A percentile compares a stretch with the other conserved stretches of the same genome.
Evolutionary conservation across 2,797 vertebrate species (phyloP).

Genomic region (Siniperca undulata): DNA sequence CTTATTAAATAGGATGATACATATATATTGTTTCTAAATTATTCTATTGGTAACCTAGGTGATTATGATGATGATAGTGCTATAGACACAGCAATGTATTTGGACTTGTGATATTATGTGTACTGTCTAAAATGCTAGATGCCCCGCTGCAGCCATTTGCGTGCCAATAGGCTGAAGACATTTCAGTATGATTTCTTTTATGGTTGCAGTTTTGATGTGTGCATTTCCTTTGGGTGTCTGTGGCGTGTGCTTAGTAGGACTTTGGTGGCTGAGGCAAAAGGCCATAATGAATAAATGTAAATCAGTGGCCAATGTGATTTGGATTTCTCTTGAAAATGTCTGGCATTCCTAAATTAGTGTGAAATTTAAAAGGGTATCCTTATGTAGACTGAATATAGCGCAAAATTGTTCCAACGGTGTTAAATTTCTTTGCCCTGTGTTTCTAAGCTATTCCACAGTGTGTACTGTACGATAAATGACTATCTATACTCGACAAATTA

Average conservation of each 20-base stretch:
- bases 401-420: constrained; percentile 83
- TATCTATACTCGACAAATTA: constrained; percentile 88
- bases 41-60: constrained; percentile 78
- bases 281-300: constrained; percentile 78
- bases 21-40: constrained; percentile 82
- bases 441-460: constrained; percentile 83
- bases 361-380: constrained; percentile 74
- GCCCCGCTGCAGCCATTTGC: constrained; percentile 81
- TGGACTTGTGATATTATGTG: constrained; percentile 84
- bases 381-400: constrained; percentile 83
- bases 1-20: constrained; percentile 83
- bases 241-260: constrained; percentile 85
- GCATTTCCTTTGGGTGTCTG: constrained; percentile 84
- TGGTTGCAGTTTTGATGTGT: constrained; percentile 80
- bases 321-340: constrained; percentile 77
- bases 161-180: constrained; percentile 84
- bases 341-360: constrained; percentile 78
- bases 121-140: constrained; percentile 82
- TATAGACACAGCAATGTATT: constrained; percentile 86
- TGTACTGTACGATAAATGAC: constrained; percentile 87
- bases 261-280: constrained; percentile 76
- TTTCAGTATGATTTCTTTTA: constrained; percentile 78
- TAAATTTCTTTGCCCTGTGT: constrained; percentile 76
- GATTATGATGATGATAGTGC: constrained; percentile 82
- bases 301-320: constrained; percentile 79